These are phyloP conservation scores for Microtus richardsoni DNA, from an alignment of 2,113 vertebrate species.

Conservation along the genomic window DNA sequence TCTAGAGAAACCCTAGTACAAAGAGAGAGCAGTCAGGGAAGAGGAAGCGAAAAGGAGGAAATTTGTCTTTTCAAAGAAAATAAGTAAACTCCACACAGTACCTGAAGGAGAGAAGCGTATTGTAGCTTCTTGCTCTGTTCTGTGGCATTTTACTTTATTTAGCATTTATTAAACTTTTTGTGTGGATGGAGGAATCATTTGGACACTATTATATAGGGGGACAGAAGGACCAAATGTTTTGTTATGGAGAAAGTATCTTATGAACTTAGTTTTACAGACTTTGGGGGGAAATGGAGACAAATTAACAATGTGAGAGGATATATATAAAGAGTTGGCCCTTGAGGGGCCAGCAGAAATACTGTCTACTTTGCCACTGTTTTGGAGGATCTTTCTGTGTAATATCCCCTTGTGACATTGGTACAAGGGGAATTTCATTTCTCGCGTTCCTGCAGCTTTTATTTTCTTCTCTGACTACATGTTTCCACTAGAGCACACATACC, in stretches of 20 bases:
- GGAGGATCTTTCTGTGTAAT: too few species aligned
- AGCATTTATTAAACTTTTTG: background rate
- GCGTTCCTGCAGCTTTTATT: background rate
- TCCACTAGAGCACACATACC: conserved; percentile 74
- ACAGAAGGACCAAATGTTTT: conserved; percentile 17
- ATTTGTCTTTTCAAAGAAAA: background rate
- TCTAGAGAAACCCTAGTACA: background rate
- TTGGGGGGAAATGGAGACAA: conserved; percentile 15
- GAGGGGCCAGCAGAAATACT: background rate
- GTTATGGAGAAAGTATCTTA: background rate
- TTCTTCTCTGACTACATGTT: conserved; percentile 61
- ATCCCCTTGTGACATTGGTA: background rate
- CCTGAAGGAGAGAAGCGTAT: background rate
- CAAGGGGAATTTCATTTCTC: conserved; percentile 18
- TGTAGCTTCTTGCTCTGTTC: background rate
- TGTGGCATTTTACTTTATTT: background rate
- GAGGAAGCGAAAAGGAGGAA: background rate
- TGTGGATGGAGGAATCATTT: conserved; percentile 31
- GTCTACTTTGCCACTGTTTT: background rate
- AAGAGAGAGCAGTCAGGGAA: background rate
- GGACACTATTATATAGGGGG: background rate
- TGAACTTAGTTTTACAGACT: conserved; percentile 35
- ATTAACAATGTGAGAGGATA: background rate
- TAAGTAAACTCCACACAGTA: background rate
- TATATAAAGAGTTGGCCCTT: background rate